phyloP scores from a whole-genome alignment of 2,888 invertebrate species.

The Scaeva pyrastri region DNA sequence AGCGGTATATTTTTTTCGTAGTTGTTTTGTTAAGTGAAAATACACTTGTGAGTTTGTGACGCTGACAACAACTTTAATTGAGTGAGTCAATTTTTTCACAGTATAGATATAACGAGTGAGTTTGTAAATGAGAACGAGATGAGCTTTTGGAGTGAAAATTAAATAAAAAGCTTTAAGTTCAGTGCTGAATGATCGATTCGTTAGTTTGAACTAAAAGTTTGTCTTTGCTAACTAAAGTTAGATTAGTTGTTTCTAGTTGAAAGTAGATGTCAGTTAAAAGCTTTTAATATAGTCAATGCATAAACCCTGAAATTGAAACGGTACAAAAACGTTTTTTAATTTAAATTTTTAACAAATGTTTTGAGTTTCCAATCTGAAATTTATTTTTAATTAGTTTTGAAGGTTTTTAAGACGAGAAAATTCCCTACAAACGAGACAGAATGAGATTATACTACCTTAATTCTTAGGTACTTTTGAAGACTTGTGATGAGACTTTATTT shows the following conservation, averaged over 20 bases:
- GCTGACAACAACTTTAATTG: conserved; percentile 5
- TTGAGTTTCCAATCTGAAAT: too few relatives aligned
- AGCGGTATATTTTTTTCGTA: background rate
- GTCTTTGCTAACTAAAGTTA: background rate
- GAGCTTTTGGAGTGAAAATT: conserved; percentile 23
- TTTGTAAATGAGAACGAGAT: background rate
- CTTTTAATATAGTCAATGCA: background rate
- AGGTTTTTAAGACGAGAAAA: too few relatives aligned
- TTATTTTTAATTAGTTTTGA: too few relatives aligned
- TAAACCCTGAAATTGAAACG: background rate
- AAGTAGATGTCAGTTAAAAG: background rate
- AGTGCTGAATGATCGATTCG: conserved; percentile 20
- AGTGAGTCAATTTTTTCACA: background rate
- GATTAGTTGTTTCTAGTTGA: background rate
- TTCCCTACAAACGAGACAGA: too few relatives aligned
- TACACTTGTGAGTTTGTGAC: conserved; percentile 7
- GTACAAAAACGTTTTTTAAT: background rate
- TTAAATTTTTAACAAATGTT: background rate
- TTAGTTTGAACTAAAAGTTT: background rate
- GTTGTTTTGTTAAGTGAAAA: background rate
- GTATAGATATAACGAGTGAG: background rate
- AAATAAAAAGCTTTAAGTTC: background rate
- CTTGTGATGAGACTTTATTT: too few relatives aligned
- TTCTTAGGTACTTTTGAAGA: too few relatives aligned
- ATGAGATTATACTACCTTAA: too few relatives aligned